phyloP scores from a whole-genome alignment of 2,888 invertebrate species.

The Cheilosia urbana region DNA sequence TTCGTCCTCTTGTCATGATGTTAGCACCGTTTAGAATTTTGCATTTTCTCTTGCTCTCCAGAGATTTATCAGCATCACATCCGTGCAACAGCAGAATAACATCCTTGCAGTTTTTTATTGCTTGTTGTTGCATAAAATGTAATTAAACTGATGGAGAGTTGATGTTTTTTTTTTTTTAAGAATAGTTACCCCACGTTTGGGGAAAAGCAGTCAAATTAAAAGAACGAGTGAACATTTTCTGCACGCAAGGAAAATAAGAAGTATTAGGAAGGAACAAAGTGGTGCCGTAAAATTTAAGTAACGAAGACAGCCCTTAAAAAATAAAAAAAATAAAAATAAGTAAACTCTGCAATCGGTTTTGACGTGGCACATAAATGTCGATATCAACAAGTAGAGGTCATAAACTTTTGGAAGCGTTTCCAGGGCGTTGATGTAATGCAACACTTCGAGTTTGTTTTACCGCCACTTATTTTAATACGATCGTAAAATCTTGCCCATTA shows the following conservation, averaged over 20 bases:
- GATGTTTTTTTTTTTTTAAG: neutral
- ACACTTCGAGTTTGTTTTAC: slow-evolving; percentile 21
- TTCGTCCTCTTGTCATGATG: slow-evolving; percentile 25
- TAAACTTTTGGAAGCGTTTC: neutral
- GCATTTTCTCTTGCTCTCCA: slow-evolving; percentile 43
- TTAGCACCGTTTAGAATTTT: slow-evolving; percentile 53
- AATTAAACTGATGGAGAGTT: slow-evolving; percentile 53
- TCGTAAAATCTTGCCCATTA: slow-evolving; percentile 23
- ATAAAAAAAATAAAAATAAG: too few relatives aligned
- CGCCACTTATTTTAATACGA: slow-evolving; percentile 14
- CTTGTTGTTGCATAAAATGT: slow-evolving; percentile 64
- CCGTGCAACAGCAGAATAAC: slow-evolving; percentile 58
- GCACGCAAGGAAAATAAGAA: neutral
- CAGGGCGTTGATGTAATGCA: neutral
- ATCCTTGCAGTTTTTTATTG: slow-evolving; percentile 52
- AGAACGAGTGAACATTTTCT: neutral
- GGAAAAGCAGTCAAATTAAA: neutral
- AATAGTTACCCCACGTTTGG: slow-evolving; percentile 19
- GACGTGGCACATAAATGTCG: slow-evolving; percentile 1
- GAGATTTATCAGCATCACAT: slow-evolving; percentile 66
- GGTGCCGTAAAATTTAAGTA: slow-evolving; percentile 31
- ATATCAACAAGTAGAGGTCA: slow-evolving; percentile 42
- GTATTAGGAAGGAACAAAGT: slow-evolving; percentile 6
- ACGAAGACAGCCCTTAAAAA: neutral
- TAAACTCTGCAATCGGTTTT: neutral